These are phyloP conservation scores for Julus scanicus DNA, from an alignment of 2,888 invertebrate species.

Conservation along the genomic window DNA sequence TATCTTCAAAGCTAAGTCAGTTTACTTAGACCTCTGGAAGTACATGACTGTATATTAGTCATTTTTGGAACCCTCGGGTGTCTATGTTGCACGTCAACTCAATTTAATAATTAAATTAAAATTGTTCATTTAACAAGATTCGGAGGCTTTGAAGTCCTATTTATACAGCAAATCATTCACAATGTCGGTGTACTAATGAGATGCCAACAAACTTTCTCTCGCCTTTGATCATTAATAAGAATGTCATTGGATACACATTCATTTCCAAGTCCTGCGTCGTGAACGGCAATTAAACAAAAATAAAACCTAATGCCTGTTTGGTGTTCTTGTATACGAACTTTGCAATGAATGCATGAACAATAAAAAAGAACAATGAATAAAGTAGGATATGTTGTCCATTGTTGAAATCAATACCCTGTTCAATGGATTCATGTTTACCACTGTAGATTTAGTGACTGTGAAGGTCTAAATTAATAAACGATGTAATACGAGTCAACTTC, in stretches of 20 bases:
- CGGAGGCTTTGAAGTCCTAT: background rate
- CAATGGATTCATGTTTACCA: background rate
- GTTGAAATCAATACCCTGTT: background rate
- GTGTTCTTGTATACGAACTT: background rate
- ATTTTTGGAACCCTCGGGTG: background rate
- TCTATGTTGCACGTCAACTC: background rate
- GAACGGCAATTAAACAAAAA: background rate
- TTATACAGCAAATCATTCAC: background rate
- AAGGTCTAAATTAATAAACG: background rate
- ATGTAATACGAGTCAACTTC: background rate
- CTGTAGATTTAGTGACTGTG: background rate
- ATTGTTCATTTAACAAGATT: background rate
- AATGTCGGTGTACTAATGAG: background rate
- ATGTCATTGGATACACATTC: background rate
- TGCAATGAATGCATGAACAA: background rate
- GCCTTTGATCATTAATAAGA: background rate
- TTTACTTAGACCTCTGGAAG: background rate
- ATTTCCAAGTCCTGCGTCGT: background rate
- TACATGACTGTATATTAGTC: background rate
- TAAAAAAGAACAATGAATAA: no score
- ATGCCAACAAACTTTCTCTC: background rate
- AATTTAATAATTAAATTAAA: slow-evolving; percentile 15
- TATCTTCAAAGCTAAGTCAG: background rate
- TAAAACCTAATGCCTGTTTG: background rate
- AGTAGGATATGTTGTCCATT: background rate